Evolutionary conservation across 2,113 vertebrate species (phyloP), one percentile per base, ranked within the genome.

Genomic region (Phylloscopus trochiloides): DNA sequence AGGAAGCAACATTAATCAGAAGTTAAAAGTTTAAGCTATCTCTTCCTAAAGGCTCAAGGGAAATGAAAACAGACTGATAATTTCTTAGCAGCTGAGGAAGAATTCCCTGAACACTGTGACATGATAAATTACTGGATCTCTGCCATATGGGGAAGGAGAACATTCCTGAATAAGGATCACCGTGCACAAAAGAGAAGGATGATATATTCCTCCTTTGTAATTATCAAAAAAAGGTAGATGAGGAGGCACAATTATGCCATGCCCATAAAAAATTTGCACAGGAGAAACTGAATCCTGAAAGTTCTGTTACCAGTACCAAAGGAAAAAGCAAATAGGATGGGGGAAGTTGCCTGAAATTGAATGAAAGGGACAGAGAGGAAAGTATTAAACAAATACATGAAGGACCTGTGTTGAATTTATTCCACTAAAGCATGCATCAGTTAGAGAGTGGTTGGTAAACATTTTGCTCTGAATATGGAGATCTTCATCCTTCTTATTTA

Each of bases 21-120:
- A 80, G 72, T 92, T 94, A 85, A 82, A 84, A 62, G 45, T 92
- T 92, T 82, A 89, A 95, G 68, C 89, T 36, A 29, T 94, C 68
- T 71, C 29, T 24, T 76, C 58, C 48, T 63, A 29, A 57, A 92
- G 51, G 72, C 80, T 65, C 55, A 24, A 81, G 82, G 94, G 70
- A 92, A 95, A 65, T 78, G 81, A 91, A 93, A 93, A 84, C 83
- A 88, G 92, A 58, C 34, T 55, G 68, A 84, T 63, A 32, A 40
- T 86, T 96, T 91, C 81, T 92, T 90, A 86, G 52, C 42, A 88
- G 86, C 36, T 92, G 61, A 86, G 7, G 40, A 70, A 83, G 55
- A 82, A 76, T 78, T 88, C 80, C 73, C 87, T 75, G 14, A 82
- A 47, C 42, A 42, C 26, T 55, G 14, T 80, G 61, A 79, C 47